Evolutionary conservation across 2,797 vertebrate species (phyloP).

Genomic region (Manis pentadactyla): DNA sequence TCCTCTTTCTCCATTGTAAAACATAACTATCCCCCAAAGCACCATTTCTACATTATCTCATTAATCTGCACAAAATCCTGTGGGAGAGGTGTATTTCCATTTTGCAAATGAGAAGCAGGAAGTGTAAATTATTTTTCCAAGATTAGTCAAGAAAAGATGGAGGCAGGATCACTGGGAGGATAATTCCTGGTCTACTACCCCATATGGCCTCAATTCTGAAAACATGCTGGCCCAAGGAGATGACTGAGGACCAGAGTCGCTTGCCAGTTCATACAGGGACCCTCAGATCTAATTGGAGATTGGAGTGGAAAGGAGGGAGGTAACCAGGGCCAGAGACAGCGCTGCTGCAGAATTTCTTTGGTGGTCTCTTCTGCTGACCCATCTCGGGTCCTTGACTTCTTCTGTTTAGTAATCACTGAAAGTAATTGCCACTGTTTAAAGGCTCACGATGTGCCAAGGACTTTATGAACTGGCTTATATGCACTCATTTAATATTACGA

Average conservation of each 20-base stretch:
- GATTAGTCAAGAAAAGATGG: conserved; percentile 43
- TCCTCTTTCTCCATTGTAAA: conserved; percentile 26
- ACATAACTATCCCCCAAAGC: background rate
- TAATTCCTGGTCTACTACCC: background rate
- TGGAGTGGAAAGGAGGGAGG: background rate
- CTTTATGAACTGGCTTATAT: background rate
- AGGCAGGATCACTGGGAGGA: background rate
- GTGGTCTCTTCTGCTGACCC: background rate
- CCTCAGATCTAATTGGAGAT: background rate
- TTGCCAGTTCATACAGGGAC: background rate
- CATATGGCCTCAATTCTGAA: background rate
- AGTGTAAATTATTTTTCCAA: conserved; percentile 39
- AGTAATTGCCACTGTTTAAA: background rate
- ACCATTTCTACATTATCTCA: background rate
- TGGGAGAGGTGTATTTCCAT: background rate
- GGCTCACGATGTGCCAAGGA: background rate
- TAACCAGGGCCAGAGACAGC: background rate
- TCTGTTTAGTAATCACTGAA: background rate
- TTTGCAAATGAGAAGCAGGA: conserved; percentile 32
- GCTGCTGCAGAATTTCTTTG: background rate
- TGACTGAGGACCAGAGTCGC: background rate
- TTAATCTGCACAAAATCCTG: background rate
- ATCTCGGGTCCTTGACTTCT: background rate
- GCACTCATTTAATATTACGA: background rate
- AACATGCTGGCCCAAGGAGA: background rate